phyloP scores from a whole-genome alignment of 2,113 vertebrate genomes.

The Orycteropus afer region DNA sequence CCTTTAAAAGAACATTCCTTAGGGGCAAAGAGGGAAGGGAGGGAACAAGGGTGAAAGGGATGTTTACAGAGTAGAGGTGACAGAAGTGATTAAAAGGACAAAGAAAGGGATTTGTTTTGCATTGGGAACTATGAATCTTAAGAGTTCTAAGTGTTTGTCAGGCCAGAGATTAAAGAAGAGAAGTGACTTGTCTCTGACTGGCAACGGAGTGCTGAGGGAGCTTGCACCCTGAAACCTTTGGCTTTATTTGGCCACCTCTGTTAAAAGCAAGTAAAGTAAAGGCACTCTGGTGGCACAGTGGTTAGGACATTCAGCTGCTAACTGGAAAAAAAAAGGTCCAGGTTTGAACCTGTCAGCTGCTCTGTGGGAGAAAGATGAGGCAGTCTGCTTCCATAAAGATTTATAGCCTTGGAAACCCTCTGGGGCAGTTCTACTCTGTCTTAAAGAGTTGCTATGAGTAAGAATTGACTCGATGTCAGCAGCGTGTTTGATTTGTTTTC shows the following conservation, averaged over 20 bases:
- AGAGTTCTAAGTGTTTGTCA: background rate
- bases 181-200: background rate
- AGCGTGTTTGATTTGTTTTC: too few species aligned
- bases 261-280: too few species aligned
- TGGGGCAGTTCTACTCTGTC: too few species aligned
- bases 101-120: background rate
- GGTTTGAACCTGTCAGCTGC: too few species aligned
- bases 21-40: background rate
- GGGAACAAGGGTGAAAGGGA: background rate
- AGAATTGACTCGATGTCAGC: too few species aligned
- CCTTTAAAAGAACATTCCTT: background rate
- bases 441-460: too few species aligned
- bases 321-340: too few species aligned
- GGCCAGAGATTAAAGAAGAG: background rate
- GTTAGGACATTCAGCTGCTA: too few species aligned
- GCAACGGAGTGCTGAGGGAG: background rate
- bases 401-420: too few species aligned
- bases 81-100: conserved; percentile 4
- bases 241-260: background rate
- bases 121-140: background rate
- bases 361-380: too few species aligned
- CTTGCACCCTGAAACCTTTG: background rate
- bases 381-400: too few species aligned
- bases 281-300: too few species aligned
- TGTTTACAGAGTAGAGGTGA: background rate